Percentiles rank a stretch among this genome's conserved stretches.
Conservation (phyloP, 1,140 invertebrate species). For the Lutraria rhynchaena region DNA sequence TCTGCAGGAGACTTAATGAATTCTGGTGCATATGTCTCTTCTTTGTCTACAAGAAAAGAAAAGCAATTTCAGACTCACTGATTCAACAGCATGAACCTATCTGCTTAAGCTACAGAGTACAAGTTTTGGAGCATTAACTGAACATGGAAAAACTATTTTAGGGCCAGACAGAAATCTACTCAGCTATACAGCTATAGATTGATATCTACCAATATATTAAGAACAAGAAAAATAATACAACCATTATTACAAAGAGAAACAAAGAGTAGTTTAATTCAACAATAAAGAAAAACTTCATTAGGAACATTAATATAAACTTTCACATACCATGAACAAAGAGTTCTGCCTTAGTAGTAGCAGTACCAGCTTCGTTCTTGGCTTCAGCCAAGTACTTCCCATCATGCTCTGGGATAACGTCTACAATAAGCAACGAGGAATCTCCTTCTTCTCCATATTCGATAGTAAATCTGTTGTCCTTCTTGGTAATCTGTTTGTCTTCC, state of each 20-base stretch:
- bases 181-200: too few species aligned
- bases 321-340: constrained; percentile 77
- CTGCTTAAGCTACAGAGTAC: too few species aligned
- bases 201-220: too few species aligned
- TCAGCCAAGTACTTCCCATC: constrained; percentile 78
- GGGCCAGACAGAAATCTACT: neutral
- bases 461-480: constrained; percentile 72
- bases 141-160: too few species aligned
- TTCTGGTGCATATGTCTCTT: constrained; percentile 75
- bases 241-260: neutral
- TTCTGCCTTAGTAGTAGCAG: constrained; percentile 74
- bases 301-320: too few species aligned
- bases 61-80: too few species aligned
- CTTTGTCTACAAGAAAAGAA: constrained; percentile 66
- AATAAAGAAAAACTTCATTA: too few species aligned
- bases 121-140: too few species aligned
- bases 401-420: constrained; percentile 75
- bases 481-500: constrained; percentile 79
- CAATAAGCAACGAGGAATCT: constrained; percentile 75
- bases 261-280: too few species aligned
- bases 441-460: constrained; percentile 71
- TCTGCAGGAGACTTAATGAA: constrained; percentile 95
- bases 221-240: too few species aligned
- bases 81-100: too few species aligned
- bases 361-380: constrained; percentile 78